A percentile compares a stretch with the other conserved stretches of the same genome.
Evolutionary conservation across 2,113 vertebrate genomes (phyloP).

Genomic region (Tragulus kanchil): DNA sequence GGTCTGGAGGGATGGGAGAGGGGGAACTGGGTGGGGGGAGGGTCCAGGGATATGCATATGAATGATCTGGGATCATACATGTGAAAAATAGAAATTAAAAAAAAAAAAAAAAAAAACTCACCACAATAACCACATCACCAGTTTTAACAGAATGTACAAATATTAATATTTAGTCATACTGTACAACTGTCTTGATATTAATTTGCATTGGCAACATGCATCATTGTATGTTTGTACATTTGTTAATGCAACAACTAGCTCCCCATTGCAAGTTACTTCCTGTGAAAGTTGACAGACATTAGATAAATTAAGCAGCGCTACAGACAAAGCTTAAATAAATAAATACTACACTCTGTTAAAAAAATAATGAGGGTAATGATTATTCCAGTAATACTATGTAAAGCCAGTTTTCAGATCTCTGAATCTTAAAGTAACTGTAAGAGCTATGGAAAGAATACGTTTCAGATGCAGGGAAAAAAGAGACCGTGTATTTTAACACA

Average conservation of each 20-base stretch:
- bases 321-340: constrained; percentile 72
- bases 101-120: not conserved
- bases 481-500: not conserved
- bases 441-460: constrained; percentile 22
- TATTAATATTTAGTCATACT: not conserved
- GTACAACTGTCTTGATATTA: not conserved
- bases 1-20: no score
- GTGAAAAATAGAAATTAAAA: no score
- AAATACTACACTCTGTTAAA: constrained; percentile 38
- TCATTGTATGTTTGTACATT: not conserved
- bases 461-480: not conserved
- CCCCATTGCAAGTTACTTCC: not conserved
- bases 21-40: no score
- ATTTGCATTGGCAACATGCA: not conserved
- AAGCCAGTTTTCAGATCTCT: constrained; percentile 61
- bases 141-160: not conserved
- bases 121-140: not conserved
- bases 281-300: constrained; percentile 11
- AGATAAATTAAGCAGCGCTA: constrained; percentile 38
- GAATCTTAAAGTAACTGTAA: constrained; percentile 64
- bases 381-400: constrained; percentile 51
- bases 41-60: no score
- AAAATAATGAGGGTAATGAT: constrained; percentile 60
- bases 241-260: constrained; percentile 45
- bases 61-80: no score